Percentiles rank a stretch among this genome's conserved stretches.
Evolutionary conservation across 2,113 vertebrate species (phyloP).

Genomic region (Regulus satrapa): DNA sequence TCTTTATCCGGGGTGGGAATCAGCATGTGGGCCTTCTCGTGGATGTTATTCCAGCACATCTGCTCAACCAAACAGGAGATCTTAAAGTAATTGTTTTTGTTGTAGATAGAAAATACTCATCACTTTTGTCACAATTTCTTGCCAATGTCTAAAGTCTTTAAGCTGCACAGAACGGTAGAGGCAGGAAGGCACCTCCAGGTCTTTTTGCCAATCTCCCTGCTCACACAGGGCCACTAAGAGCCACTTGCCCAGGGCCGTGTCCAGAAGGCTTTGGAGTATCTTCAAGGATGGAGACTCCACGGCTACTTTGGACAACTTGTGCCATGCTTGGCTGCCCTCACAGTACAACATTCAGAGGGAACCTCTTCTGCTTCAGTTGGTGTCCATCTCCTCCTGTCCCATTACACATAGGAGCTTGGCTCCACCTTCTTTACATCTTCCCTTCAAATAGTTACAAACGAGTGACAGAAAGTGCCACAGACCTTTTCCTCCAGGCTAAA

Average conservation of each 20-base stretch:
- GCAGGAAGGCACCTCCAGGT: background rate
- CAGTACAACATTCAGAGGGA: fast-evolving
- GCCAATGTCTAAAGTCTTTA: background rate
- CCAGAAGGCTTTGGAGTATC: background rate
- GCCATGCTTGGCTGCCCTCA: background rate
- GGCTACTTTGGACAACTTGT: background rate
- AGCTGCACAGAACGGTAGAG: background rate
- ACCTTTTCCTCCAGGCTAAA: background rate
- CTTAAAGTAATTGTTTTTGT: background rate
- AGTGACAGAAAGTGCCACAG: fast-evolving
- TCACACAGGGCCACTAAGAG: background rate
- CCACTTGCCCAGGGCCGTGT: background rate
- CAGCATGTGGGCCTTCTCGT: constrained; percentile 76
- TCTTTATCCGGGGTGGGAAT: constrained; percentile 83
- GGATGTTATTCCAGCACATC: constrained; percentile 63
- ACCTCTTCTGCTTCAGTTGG: background rate
- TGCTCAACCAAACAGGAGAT: background rate
- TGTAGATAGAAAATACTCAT: background rate
- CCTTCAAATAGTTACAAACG: background rate
- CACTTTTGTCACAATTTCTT: background rate
- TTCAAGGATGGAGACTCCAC: background rate
- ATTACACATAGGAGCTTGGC: background rate
- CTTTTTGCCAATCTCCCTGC: background rate
- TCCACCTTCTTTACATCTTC: background rate
- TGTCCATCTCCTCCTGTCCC: background rate